Evolutionary conservation across 2,797 vertebrate genomes (phyloP), one percentile per base, ranked within the genome.

Genomic region (Graptemys geographica): DNA sequence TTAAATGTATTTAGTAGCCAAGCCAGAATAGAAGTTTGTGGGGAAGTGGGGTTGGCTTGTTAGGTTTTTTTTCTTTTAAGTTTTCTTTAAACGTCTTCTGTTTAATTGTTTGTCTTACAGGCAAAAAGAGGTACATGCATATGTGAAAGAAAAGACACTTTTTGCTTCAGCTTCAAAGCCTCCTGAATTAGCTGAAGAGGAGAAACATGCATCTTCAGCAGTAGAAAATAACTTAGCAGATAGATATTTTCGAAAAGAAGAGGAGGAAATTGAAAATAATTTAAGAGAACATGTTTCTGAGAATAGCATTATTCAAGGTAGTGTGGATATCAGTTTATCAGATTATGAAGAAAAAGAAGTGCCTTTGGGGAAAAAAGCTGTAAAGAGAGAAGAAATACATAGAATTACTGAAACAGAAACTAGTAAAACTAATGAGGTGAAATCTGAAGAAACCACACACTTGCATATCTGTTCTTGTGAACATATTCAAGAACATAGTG

Each of bases 81-180:
- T 49, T 84, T 10, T 8, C 86, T 94, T 94, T 15, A 90, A 90
- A 84, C 86, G 21, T 84, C 37, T 94, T 94, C 62, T 13, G 8
- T 91, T 94, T 13, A 6, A 28, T 27, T 85, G 16, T 95, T 94
- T 96, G 83, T 97, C 62, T 98, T 98, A 83, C 96, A 98, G 98
- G 93, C 76, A 95, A 80, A 95, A 72, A 95, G 92, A 94, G 87
- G 81, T 52, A 51, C 25, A 5, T 96, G 87, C 59, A 90, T 95
- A 89, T 95, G 95, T 84, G 88, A 97, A 97, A 87, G 96, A 96
- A 94, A 90, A 97, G 92, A 86, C 93, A 89, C 13, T 37, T 91
- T 86, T 84, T 88, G 33, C 84, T 86, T 96, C 93, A 74, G 80
- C 90, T 92, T 65, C 51, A 55, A 92, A 97, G 74, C 72, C 82